Base-by-base conservation (phyloP, 2,113 vertebrate species). In the Gobio gobio region DNA sequence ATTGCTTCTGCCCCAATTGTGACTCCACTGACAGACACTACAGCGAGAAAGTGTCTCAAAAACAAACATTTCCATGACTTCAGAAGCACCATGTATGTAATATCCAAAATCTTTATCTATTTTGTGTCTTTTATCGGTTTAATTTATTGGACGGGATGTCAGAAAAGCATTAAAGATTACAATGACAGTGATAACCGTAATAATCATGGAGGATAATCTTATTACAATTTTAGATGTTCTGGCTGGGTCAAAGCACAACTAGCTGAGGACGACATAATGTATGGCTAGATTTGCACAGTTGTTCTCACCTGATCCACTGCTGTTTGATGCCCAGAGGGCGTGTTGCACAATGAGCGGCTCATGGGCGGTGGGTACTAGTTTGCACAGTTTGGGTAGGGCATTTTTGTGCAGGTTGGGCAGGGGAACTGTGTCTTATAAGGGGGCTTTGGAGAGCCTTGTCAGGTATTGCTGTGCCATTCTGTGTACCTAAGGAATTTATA, bases 271-370 rank as follows among this genome's bases (percentile, higher is more conserved):
- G 89, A 89, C 91, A 91, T 91, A 84, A 90, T 86, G 89, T 91
- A 78, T 91, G 93, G 80, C 64, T 75, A 70, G 78, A 54, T 78
- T 86, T 83, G 7, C 89, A 88, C 91, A 92, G 90, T 89, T 92
- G 84, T 87, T 88, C 89, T 90, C 87, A 72, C 89, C 89, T 70
- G 90, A 90, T 90, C 86, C 91, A 91, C 91, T 92, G 90, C 89
- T 91, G 93, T 91, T 90, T 91, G 91, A 90, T 93, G 90, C 91
- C 90, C 87, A 85, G 89, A 66, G 85, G 90, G 87, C 91, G 89
- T 86, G 92, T 94, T 93, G 93, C 93, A 92, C 91, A 92, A 90
- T 90, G 92, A 92, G 91, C 89, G 89, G 91, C 86, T 91, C 84
- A 85, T 90, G n/a, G 86, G 90, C 89, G 91, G 87, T 89, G 87